Percentiles rank a stretch among this genome's conserved stretches.
Conservation (phyloP, 1,140 invertebrate genomes). For the Tribolium castaneum region DNA sequence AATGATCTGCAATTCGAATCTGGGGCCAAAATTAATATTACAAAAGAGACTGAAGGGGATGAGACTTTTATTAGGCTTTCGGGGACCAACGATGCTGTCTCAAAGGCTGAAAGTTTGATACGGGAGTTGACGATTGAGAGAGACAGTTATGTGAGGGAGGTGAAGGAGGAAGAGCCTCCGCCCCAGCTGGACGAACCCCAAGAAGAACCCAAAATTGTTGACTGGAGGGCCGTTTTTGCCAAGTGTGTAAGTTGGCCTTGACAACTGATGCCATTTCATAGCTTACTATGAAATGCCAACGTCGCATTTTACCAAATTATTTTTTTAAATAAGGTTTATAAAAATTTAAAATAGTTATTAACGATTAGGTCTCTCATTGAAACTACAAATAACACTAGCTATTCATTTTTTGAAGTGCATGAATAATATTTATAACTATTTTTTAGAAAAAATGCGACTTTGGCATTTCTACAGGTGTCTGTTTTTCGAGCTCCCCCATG, state of each 20-base stretch:
- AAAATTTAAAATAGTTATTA: no score
- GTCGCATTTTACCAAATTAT: no score
- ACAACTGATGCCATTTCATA: not conserved
- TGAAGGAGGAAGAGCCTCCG: slow-evolving; percentile 3
- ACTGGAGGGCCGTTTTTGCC: slow-evolving; percentile 62
- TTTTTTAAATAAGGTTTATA: no score
- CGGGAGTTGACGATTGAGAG: slow-evolving; percentile 60
- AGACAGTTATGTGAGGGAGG: not conserved
- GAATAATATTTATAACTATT: no score
- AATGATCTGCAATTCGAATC: slow-evolving; percentile 75
- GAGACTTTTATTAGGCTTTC: slow-evolving; percentile 66
- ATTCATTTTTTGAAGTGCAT: no score
- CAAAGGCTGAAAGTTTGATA: slow-evolving; percentile 64
- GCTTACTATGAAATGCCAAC: no score
- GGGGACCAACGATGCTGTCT: slow-evolving; percentile 69
- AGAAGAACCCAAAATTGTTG: slow-evolving; percentile 55
- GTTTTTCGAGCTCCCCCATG: no score
- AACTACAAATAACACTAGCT: no score
- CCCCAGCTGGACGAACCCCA: not conserved
- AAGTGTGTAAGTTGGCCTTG: slow-evolving; percentile 46
- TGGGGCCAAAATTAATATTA: slow-evolving; percentile 67
- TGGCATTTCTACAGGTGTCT: no score
- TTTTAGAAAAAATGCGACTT: no score
- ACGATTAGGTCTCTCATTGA: no score
- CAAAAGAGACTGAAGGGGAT: slow-evolving; percentile 62